Evolutionary conservation across 2,113 vertebrate species (phyloP), one percentile per base, ranked within the genome.

Genomic region (Melanerpes aurifrons): DNA sequence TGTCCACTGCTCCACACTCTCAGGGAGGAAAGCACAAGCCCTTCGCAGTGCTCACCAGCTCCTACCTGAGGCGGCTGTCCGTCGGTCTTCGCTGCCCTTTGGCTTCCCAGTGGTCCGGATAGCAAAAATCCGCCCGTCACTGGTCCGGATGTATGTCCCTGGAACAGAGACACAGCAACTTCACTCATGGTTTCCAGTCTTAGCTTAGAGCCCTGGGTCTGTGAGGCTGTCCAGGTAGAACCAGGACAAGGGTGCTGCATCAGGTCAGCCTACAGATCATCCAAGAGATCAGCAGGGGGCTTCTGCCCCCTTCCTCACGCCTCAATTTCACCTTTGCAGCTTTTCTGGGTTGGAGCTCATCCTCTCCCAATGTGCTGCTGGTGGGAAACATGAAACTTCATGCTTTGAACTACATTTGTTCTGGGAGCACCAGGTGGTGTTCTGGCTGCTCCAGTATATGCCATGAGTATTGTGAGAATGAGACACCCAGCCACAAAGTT

Each of bases 141-240:
- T 99, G 25, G 99, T 99, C 75, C 99, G 98, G 84, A 99, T 99
- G 77, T 99, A 99, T 0, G 99, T 99, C 95, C 99, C 99, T 99
- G 94, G 61, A 81, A 87, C 35, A 74, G 76, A 87, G 32, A n/a
- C 67, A 32, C 50, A 76, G 83, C 15, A 48, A 37, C 15, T 57
- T 58, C 47, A 62, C 10, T 58, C 56, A 16, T 0, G 1, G 58
- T 56, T 67, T 59, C 71, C 10, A 56, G 32, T 26, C 66, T 91
- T 53, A 67, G 37, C 32, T 75, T 35, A 61, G 32, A 40, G 45
- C 22, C 15, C 37, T 26, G 26, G 28, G 47, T 32, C 37, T 2
- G 2, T 7, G 48, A 87, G 57, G 22, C 59, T 85, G 50, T 29
- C 67, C 13, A 3, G 29, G 48, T 16, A 85, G 61, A 64, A 90